Evolutionary conservation across 1,140 invertebrate species (phyloP).

Genomic region (Rhopalosiphum maidis): DNA sequence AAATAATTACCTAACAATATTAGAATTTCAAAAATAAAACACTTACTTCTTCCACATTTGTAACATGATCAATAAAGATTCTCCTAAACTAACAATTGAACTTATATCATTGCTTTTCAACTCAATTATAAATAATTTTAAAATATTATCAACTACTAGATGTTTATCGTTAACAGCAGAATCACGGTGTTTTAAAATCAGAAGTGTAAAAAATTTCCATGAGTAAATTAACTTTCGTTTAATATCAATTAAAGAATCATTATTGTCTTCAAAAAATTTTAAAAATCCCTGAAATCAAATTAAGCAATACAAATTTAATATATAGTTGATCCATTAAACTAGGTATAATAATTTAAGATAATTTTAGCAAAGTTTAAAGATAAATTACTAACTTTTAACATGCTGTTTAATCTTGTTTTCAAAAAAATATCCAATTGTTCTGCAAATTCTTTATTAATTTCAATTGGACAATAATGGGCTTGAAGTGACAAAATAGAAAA

Average conservation of each 20-base stretch:
- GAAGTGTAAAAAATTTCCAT: slow-evolving; percentile 43
- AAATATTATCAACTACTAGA: slow-evolving; percentile 41
- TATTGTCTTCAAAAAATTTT: slow-evolving; percentile 47
- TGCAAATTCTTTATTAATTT: slow-evolving; percentile 47
- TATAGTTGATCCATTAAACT: not conserved
- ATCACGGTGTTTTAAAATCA: slow-evolving; percentile 40
- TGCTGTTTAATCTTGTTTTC: slow-evolving; percentile 48
- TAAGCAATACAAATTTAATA: not conserved
- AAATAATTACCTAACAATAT: not conserved
- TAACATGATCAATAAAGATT: slow-evolving; percentile 50
- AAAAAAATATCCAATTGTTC: slow-evolving; percentile 55
- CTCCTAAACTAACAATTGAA: slow-evolving; percentile 46
- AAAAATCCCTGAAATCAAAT: slow-evolving; percentile 47
- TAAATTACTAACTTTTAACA: slow-evolving; percentile 46
- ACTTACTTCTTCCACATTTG: slow-evolving; percentile 52
- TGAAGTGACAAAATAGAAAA: slow-evolving; percentile 54
- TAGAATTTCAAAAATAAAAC: not conserved
- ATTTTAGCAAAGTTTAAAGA: not conserved
- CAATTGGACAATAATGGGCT: slow-evolving; percentile 38
- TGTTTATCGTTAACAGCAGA: slow-evolving; percentile 9
- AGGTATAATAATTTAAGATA: not conserved
- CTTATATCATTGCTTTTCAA: slow-evolving; percentile 41
- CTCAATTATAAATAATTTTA: slow-evolving; percentile 49
- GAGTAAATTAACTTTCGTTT: slow-evolving; percentile 51
- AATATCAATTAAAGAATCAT: not conserved